Base-by-base conservation (phyloP, 2,888 invertebrate species). In the Sericinus montela region DNA sequence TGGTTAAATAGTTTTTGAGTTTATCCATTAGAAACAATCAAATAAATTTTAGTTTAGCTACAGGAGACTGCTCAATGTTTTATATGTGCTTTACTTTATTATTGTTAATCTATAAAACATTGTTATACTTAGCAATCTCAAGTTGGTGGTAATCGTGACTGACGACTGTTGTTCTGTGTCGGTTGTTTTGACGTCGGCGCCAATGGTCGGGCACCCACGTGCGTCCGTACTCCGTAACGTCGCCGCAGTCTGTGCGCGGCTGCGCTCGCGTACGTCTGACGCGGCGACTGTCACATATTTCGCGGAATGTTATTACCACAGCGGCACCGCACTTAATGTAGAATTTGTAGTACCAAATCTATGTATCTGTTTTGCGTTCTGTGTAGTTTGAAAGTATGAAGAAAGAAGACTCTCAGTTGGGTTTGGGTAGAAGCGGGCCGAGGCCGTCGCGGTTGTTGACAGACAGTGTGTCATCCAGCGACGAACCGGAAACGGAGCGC, bases 401-500 rank as follows among this genome's bases (percentile, higher is more conserved):
- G 67, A 80, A 75, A 59, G 69, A 70, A 62, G 75, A 75, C 55
- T 71, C 77, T 28, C 75, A 72, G 52, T 65, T 67, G 63, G 75
- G 70, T 59, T 65, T 80, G 57, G 65, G 66, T 40, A 65, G 65
- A 54, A 71, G 65, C 52, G 74, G 66, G 42, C 69, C 76, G 65
- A 77, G 79, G 69, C 63, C 81, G 53, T 59, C 70, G 45, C 76
- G 82, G 48, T 60, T 81, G 55, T 72, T 84, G 53, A 79, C 78
- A 56, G 85, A 86, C 60, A 87, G 86, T 66, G 69, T 84, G 58
- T 87, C 87, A 43, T 87, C 87, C 51, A 83, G 83, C 56, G 86
- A 88, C 56, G 83, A 84, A 47, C 85, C 81, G 51, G 88, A 88
- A 69, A 80, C 81, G 19, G 83, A 87, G 67, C 75, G 76, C 43